These are phyloP conservation scores for Drosophila putrida DNA, from an alignment of 2,888 invertebrate genomes.

Conservation along the genomic window DNA sequence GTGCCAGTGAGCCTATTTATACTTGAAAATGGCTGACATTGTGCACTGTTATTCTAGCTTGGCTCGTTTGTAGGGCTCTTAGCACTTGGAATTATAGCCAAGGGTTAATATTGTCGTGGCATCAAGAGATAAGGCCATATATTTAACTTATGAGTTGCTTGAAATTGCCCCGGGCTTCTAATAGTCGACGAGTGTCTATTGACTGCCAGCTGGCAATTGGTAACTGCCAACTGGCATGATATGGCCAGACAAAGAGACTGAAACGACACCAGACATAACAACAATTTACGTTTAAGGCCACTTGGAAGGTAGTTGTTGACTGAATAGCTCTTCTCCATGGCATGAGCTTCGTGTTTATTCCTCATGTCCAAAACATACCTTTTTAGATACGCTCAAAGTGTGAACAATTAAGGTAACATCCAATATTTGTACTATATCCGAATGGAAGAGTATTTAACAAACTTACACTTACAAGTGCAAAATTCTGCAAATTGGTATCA, in stretches of 20 bases:
- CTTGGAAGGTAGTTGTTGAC: conserved; percentile 36
- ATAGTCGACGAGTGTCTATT: conserved; percentile 31
- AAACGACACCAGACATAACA: conserved; percentile 3
- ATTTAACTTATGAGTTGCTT: conserved; percentile 50
- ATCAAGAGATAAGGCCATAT: conserved; percentile 57
- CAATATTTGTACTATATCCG: no score
- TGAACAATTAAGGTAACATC: neutral
- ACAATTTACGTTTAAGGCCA: conserved; percentile 21
- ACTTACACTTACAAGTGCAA: no score
- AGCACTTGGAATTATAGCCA: conserved; percentile 52
- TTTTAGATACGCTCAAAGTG: conserved; percentile 8
- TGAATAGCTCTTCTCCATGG: conserved; percentile 11
- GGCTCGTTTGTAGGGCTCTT: conserved; percentile 3
- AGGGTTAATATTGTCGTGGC: conserved; percentile 61
- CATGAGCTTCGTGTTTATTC: conserved; percentile 43
- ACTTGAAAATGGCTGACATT: conserved; percentile 59
- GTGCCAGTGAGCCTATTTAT: conserved; percentile 56
- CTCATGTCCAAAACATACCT: conserved; percentile 9
- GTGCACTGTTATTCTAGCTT: conserved; percentile 18
- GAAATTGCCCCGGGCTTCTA: conserved; percentile 49
- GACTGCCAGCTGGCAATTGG: conserved; percentile 5
- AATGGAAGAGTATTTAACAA: no score
- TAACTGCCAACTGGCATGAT: conserved; percentile 41
- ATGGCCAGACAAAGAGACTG: conserved; percentile 48
- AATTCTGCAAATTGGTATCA: no score